phyloP scores from a whole-genome alignment of 2,797 vertebrate species.

The Thripadectes ignobilis region DNA sequence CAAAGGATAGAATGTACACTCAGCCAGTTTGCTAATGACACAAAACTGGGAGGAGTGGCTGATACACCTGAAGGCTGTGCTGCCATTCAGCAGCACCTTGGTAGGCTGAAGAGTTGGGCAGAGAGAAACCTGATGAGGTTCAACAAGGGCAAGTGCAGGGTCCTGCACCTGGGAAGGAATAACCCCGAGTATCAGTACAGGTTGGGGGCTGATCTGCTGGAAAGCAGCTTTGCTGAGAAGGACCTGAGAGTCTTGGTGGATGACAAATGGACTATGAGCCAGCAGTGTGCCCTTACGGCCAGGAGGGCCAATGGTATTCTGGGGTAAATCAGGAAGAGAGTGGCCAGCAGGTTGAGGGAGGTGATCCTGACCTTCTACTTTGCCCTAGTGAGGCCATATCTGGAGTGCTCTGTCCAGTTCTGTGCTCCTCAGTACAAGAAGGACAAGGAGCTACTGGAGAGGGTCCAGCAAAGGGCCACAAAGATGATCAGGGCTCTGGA shows the following conservation, averaged over 20 bases:
- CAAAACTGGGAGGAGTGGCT: neutral
- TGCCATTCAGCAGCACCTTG: neutral
- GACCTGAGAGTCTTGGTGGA: neutral
- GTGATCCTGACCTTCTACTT: neutral
- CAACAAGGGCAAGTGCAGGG: neutral
- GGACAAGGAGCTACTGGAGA: neutral
- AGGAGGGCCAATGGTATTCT: neutral
- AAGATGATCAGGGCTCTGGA: accelerated
- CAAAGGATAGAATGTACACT: neutral
- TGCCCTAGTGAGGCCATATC: neutral
- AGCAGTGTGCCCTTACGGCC: neutral
- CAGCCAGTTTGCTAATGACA: neutral
- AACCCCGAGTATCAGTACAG: neutral
- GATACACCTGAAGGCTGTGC: neutral
- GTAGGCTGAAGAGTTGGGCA: neutral
- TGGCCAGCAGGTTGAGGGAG: neutral
- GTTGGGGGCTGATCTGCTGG: neutral
- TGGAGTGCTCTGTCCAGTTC: neutral
- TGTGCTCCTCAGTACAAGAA: neutral
- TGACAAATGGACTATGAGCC: neutral
- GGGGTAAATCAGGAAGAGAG: accelerated
- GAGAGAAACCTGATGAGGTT: accelerated
- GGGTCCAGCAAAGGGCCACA: accelerated
- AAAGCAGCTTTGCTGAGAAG: neutral
- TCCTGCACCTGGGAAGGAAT: neutral